Percentiles rank a stretch among this genome's conserved stretches.
These are phyloP conservation scores for Menidia menidia DNA, from an alignment of 2,797 vertebrate species.

Conservation along the genomic window DNA sequence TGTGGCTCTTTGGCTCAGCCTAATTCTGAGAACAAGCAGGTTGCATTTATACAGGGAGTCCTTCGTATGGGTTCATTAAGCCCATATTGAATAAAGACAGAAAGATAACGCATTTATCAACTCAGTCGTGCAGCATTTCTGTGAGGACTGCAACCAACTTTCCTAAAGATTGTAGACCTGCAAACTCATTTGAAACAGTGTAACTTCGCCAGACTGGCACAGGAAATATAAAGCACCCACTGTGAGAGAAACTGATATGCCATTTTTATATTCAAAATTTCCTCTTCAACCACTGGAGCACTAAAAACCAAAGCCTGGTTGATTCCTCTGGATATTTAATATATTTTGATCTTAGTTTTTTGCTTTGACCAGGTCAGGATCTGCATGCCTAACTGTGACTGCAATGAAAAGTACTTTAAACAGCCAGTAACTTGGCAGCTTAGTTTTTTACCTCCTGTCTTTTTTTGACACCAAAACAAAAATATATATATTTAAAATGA, in stretches of 20 bases:
- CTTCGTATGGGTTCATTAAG: conserved; percentile 8
- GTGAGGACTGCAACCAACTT: conserved; percentile 12
- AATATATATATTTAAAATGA: too few relatives aligned
- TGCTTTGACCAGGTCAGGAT: too few relatives aligned
- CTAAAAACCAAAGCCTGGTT: not conserved
- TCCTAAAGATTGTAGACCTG: conserved; percentile 36
- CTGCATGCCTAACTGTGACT: too few relatives aligned
- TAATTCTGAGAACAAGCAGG: conserved; percentile 9
- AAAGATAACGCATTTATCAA: conserved; percentile 21
- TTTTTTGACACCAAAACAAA: too few relatives aligned
- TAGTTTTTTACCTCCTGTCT: too few relatives aligned
- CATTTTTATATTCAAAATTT: not conserved
- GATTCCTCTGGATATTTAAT: too few relatives aligned
- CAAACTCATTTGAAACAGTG: conserved; percentile 30
- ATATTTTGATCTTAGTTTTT: too few relatives aligned
- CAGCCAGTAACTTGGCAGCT: too few relatives aligned
- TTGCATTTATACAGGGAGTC: conserved; percentile 11
- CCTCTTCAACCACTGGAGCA: not conserved
- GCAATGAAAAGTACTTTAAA: too few relatives aligned
- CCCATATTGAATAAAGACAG: not conserved
- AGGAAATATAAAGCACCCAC: not conserved
- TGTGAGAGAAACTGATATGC: not conserved
- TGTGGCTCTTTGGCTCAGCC: not conserved
- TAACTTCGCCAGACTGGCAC: conserved; percentile 1
- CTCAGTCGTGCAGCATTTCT: conserved; percentile 11